Conservation (phyloP, 2,113 vertebrate genomes). For the Entosphenus tridentatus region DNA sequence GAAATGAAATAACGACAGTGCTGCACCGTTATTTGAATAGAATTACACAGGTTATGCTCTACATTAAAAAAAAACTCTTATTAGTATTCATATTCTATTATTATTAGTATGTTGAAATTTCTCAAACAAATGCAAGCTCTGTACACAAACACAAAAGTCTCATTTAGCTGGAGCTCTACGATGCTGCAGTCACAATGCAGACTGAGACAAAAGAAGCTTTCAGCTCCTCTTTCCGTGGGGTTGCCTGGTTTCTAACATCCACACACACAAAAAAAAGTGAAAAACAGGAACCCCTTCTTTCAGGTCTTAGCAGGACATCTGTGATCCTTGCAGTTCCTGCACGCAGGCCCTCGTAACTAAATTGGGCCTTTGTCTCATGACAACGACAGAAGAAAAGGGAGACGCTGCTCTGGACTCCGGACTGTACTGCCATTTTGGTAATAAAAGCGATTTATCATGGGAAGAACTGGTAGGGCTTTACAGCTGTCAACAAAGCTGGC, state of each 20-base stretch:
- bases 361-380: slow-evolving; percentile 1
- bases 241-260: slow-evolving; percentile 2
- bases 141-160: slow-evolving; percentile 6
- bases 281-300: background rate
- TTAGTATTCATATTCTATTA: background rate
- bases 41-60: too few relatives aligned
- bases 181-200: slow-evolving; percentile 3
- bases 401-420: slow-evolving; percentile 1
- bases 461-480: slow-evolving; percentile 1
- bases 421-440: background rate
- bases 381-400: background rate
- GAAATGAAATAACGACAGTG: too few relatives aligned
- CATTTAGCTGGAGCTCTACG: slow-evolving; percentile 1
- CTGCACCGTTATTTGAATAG: too few relatives aligned
- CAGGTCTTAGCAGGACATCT: background rate
- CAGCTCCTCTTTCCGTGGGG: slow-evolving; percentile 5
- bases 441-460: slow-evolving; percentile 3
- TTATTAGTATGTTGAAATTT: background rate
- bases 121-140: background rate
- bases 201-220: slow-evolving; percentile 5
- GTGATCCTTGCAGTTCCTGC: background rate
- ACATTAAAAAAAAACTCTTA: too few relatives aligned
- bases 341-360: background rate
- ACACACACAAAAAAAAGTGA: background rate
- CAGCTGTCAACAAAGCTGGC: background rate